These are phyloP conservation scores for Gandaritis pyraliata DNA, from an alignment of 2,888 invertebrate species.

Conservation along the genomic window DNA sequence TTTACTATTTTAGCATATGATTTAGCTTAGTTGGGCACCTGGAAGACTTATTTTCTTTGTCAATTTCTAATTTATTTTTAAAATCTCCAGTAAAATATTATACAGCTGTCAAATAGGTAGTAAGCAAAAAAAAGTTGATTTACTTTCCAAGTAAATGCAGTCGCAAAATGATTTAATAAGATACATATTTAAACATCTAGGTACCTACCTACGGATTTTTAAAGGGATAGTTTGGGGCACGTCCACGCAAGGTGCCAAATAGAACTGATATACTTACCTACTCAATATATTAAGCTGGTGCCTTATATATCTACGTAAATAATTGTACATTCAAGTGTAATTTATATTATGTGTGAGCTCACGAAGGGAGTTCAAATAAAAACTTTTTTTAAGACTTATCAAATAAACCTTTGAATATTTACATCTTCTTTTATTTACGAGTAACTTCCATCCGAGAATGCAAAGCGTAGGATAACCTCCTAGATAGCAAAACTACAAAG, in stretches of 20 bases:
- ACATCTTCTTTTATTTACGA: neutral
- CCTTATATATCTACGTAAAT: conserved; percentile 70
- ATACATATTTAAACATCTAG: no score
- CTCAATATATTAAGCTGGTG: conserved; percentile 59
- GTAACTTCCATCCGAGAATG: no score
- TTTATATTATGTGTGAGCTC: conserved; percentile 66
- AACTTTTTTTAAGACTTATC: conserved; percentile 60
- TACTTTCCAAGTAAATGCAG: no score
- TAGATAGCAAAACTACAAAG: no score
- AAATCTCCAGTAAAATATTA: no score
- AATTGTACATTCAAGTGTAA: conserved; percentile 67
- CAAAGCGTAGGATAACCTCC: no score
- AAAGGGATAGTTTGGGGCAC: neutral
- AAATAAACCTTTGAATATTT: conserved; percentile 55
- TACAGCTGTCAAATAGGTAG: no score
- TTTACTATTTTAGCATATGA: conserved; percentile 13
- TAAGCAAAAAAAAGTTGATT: no score
- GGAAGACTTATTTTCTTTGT: neutral
- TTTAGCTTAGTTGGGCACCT: conserved; percentile 13
- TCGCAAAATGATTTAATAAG: no score
- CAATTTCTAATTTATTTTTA: no score
- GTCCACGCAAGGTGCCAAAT: conserved; percentile 29
- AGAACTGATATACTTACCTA: conserved; percentile 45
- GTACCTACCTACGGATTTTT: no score
- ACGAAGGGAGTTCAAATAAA: conserved; percentile 64